Base-by-base conservation (phyloP, 2,113 vertebrate genomes). In the Periophthalmodon schlosseri region DNA sequence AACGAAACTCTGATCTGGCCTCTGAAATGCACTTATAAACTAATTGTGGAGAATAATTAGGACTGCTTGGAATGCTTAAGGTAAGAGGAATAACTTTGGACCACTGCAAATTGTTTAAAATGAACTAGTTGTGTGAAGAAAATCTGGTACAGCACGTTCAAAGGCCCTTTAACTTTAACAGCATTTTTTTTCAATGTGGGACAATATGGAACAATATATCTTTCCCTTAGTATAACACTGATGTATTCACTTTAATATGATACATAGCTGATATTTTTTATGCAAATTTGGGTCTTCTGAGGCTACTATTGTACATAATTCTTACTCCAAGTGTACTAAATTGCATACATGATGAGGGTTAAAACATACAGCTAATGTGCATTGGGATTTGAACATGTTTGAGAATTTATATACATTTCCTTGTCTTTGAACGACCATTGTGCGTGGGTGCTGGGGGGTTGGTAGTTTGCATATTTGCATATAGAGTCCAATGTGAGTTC, bases 391-490 rank as follows among this genome's bases (percentile, higher is more conserved):
- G 16, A 10, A 11, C 15, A 34, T 33, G 60, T 56, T n/a, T 65
- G 18, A n/a, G 4, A 39, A 21, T 13, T 9, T 34, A 65, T 13
- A 65, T 20, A 65, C 63, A 39, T n/a, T 39, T 39, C 20, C 28
- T 18, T 64, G 61, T 64, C 60, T 34, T 63, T 34, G 15, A 34
- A 36, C 15, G 34, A 10, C 34, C 10, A n/a, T 39, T 65, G 63
- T 65, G 63, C 9, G 63, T 44, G 63, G 63, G 63, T 5, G 18
- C 33, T 44, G 18, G 8, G 33, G 16, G 28, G 15, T 9, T 61
- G 11, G 18, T 64, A 44, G 23, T 64, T 33, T 72, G 60, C 24
- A 56, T 60, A 33, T 73, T 21, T 72, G 60, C 24, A 36, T 60
- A 60, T 4, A 56, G 15, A 24, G 52, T 57, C 34, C 54, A 23